Evolutionary conservation across 2,888 invertebrate species (phyloP).

Genomic region (Yponomeuta malinellus): DNA sequence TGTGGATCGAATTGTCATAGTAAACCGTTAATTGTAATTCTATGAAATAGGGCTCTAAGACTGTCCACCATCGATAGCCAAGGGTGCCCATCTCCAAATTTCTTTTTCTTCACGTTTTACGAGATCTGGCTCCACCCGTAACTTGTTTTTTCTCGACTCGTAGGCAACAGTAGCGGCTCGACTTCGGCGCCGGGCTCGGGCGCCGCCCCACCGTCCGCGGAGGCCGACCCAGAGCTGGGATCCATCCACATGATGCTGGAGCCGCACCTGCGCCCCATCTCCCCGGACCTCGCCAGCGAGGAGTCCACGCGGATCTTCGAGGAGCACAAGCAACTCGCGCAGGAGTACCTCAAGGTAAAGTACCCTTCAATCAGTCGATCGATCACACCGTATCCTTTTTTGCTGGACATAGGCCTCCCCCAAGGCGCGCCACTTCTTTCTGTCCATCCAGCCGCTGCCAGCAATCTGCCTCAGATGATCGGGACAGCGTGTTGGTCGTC

Average conservation of each 20-base stretch:
- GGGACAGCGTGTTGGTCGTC: no score
- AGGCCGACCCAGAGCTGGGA: constrained; percentile 77
- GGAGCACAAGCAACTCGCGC: constrained; percentile 90
- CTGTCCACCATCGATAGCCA: no score
- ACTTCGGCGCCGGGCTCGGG: constrained; percentile 41
- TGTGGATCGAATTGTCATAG: no score
- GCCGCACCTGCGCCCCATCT: constrained; percentile 87
- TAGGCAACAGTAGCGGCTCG: constrained; percentile 68
- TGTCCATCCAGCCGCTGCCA: no score
- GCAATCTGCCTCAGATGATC: no score
- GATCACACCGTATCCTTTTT: no score
- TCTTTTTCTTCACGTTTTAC: no score
- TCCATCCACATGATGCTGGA: constrained; percentile 87
- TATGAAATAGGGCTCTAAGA: no score
- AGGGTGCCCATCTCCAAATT: no score
- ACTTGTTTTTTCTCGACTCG: not conserved
- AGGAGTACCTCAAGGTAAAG: constrained; percentile 88
- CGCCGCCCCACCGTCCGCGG: constrained; percentile 52
- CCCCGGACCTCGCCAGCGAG: constrained; percentile 85
- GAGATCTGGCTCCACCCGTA: not conserved
- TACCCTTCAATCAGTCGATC: not conserved
- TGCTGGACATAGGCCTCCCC: no score
- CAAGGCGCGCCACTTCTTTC: no score
- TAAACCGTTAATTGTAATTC: no score
- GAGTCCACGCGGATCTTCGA: constrained; percentile 91